Evolutionary conservation across 1,140 invertebrate genomes (phyloP).

Genomic region (Drosophila novamexicana): DNA sequence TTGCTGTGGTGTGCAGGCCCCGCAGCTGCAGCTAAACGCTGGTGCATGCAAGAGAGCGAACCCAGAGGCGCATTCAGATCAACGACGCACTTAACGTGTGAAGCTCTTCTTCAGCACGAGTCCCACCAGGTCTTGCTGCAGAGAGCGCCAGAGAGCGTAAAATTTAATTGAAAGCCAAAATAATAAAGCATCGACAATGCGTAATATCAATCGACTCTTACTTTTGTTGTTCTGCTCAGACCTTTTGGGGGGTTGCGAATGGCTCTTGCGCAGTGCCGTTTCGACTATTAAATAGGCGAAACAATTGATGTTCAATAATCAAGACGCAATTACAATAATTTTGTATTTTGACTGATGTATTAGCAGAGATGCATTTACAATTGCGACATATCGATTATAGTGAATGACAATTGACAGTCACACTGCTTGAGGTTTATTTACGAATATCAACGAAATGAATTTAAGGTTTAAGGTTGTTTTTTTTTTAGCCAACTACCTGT

Average conservation of each 20-base stretch:
- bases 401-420: not conserved
- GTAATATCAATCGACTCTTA: conserved; percentile 2
- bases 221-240: not conserved
- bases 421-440: not conserved
- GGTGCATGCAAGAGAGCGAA: conserved; percentile 5
- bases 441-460: not conserved
- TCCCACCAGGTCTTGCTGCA: not conserved
- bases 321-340: not conserved
- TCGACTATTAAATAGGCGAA: not conserved
- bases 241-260: conserved; percentile 6
- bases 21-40: not conserved
- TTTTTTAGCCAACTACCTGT: not conserved
- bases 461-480: no score
- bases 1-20: conserved; percentile 50
- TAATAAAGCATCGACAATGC: not conserved
- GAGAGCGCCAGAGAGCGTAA: not conserved
- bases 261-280: conserved; percentile 11
- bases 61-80: conserved; percentile 20
- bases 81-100: not conserved
- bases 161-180: not conserved
- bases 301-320: not conserved
- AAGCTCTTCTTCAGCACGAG: conserved; percentile 3
- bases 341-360: not conserved
- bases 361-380: not conserved
- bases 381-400: not conserved